Conservation (phyloP, 2,113 vertebrate species). For the Nibea coibor region DNA sequence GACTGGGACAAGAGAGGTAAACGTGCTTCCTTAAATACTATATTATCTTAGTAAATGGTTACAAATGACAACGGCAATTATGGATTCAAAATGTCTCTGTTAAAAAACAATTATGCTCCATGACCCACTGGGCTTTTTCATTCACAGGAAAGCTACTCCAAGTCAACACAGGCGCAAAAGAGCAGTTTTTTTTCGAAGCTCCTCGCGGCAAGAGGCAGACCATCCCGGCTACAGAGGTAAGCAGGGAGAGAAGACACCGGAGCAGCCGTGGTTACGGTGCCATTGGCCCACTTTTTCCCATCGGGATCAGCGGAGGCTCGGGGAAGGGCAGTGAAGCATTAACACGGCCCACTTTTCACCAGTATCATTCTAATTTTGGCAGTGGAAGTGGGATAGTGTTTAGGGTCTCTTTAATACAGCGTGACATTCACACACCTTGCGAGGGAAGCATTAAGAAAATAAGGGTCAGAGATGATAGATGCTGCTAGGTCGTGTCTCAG, state of each 20-base stretch:
- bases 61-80: not conserved
- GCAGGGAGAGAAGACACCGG: constrained; percentile 46
- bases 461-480: constrained; percentile 48
- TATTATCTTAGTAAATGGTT: constrained; percentile 2
- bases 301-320: constrained; percentile 45
- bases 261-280: constrained; percentile 26
- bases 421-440: constrained; percentile 58
- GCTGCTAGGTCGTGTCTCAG: constrained; percentile 16
- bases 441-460: constrained; percentile 37
- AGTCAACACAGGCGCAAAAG: constrained; percentile 97
- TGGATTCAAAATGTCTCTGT: constrained; percentile 1
- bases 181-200: constrained; percentile 98
- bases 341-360: constrained; percentile 79
- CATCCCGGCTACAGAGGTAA: constrained; percentile 92
- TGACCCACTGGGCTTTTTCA: constrained; percentile 27
- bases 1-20: constrained; percentile 97
- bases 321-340: constrained; percentile 76
- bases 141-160: constrained; percentile 94
- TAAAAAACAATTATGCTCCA: not conserved
- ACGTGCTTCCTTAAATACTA: constrained; percentile 9
- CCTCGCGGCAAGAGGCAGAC: constrained; percentile 95
- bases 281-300: constrained; percentile 63
- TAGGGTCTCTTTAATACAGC: constrained; percentile 40
- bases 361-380: constrained; percentile 74
- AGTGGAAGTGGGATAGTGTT: constrained; percentile 64